Evolutionary conservation across 2,113 vertebrate genomes (phyloP).

Genomic region (Tachuris rubrigastra): DNA sequence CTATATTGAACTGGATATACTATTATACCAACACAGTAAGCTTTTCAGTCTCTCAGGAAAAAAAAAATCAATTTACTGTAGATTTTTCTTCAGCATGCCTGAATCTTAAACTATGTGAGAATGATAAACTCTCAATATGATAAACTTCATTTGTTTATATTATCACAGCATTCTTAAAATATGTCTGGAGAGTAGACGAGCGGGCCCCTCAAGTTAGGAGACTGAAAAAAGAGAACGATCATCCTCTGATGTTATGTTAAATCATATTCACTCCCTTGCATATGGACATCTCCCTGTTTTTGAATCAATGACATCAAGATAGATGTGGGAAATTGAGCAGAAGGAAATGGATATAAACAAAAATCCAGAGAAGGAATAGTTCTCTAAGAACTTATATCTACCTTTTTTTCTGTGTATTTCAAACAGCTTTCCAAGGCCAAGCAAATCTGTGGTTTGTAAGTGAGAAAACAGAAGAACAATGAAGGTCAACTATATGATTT

Average conservation of each 20-base stretch:
- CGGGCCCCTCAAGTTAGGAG: background rate
- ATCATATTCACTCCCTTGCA: background rate
- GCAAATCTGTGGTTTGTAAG: background rate
- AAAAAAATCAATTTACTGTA: background rate
- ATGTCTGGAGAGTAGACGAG: background rate
- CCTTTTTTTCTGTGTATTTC: background rate
- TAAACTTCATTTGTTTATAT: background rate
- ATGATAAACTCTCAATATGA: rapidly evolving
- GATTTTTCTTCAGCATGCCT: background rate
- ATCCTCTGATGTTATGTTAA: background rate
- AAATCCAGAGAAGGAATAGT: background rate
- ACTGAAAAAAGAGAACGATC: background rate
- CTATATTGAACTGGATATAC: background rate
- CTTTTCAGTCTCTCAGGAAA: background rate
- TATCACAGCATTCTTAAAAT: background rate
- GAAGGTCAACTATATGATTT: background rate
- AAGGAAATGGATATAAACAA: background rate
- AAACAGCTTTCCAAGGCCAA: background rate
- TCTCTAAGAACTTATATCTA: background rate
- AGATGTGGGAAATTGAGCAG: background rate
- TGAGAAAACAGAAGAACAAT: background rate
- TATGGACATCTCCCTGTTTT: background rate
- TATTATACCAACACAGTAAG: background rate
- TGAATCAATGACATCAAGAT: background rate
- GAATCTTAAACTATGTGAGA: background rate